These are phyloP conservation scores for Melospiza melodia DNA, from an alignment of 2,113 vertebrate species.

Conservation along the genomic window DNA sequence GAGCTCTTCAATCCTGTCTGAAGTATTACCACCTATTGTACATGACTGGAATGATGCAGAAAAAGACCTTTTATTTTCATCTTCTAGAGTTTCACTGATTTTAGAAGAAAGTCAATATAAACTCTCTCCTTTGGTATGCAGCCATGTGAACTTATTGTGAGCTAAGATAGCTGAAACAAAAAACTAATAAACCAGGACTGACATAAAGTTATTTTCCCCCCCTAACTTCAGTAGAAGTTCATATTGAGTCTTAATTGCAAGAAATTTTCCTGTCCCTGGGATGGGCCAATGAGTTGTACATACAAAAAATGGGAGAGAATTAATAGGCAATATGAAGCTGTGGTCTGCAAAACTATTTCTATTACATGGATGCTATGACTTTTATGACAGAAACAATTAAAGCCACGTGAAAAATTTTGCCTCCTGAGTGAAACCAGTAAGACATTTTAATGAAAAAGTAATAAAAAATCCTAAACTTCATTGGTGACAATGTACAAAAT, in stretches of 20 bases:
- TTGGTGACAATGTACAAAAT: conserved; percentile 67
- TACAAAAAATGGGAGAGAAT: conserved; percentile 31
- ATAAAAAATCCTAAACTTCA: conserved; percentile 60
- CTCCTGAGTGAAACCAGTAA: conserved; percentile 66
- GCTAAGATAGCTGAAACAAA: neutral
- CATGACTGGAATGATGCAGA: neutral
- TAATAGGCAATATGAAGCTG: conserved; percentile 28
- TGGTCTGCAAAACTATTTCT: conserved; percentile 52
- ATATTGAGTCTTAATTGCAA: neutral
- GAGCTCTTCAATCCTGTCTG: neutral
- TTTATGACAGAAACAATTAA: conserved; percentile 70
- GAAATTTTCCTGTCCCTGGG: neutral
- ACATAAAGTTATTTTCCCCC: neutral
- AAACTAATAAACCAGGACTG: neutral
- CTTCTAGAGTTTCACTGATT: neutral
- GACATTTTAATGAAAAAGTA: conserved; percentile 69
- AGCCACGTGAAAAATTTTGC: conserved; percentile 64
- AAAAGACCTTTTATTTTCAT: conserved; percentile 5
- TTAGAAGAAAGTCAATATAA: neutral
- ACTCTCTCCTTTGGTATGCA: neutral
- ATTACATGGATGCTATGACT: conserved; percentile 60
- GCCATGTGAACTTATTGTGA: neutral
- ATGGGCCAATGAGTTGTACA: neutral
- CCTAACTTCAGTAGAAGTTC: neutral
- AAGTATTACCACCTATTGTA: neutral